phyloP scores from a whole-genome alignment of 1,140 invertebrate genomes.

The Dreissena rostriformis region DNA sequence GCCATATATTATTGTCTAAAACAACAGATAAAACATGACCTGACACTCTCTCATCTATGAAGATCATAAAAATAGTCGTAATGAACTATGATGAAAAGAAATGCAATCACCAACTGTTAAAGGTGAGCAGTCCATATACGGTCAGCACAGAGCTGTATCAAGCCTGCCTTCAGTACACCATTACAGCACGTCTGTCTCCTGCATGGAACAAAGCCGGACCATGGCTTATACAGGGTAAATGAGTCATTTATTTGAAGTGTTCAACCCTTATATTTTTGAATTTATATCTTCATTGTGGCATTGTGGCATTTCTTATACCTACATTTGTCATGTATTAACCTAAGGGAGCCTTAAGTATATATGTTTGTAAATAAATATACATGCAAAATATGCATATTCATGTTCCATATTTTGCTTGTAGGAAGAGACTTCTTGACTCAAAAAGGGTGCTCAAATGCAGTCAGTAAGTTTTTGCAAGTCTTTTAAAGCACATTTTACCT shows the following conservation, averaged over 20 bases:
- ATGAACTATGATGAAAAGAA: not conserved
- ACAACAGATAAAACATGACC: no score
- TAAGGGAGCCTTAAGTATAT: no score
- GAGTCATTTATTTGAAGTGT: not conserved
- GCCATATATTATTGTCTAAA: no score
- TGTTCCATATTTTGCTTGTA: slow-evolving; percentile 7
- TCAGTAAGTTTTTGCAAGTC: slow-evolving; percentile 38
- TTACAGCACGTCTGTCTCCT: slow-evolving; percentile 70
- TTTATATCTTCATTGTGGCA: not conserved
- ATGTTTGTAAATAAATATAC: not conserved
- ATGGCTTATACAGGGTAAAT: slow-evolving; percentile 70
- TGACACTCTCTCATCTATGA: no score
- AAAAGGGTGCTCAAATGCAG: slow-evolving; percentile 41
- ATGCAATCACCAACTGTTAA: not conserved
- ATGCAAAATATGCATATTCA: not conserved
- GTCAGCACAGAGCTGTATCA: slow-evolving; percentile 65
- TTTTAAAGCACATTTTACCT: not conserved
- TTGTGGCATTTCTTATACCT: no score
- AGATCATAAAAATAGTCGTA: no score
- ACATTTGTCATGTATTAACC: no score
- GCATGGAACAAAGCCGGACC: slow-evolving; percentile 73
- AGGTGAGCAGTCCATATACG: slow-evolving; percentile 60
- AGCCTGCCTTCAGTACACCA: slow-evolving; percentile 69
- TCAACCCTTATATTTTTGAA: not conserved
- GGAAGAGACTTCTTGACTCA: slow-evolving; percentile 49